These are phyloP conservation scores for Drosophila mojavensis DNA, from an alignment of 1,140 invertebrate genomes.

Conservation along the genomic window DNA sequence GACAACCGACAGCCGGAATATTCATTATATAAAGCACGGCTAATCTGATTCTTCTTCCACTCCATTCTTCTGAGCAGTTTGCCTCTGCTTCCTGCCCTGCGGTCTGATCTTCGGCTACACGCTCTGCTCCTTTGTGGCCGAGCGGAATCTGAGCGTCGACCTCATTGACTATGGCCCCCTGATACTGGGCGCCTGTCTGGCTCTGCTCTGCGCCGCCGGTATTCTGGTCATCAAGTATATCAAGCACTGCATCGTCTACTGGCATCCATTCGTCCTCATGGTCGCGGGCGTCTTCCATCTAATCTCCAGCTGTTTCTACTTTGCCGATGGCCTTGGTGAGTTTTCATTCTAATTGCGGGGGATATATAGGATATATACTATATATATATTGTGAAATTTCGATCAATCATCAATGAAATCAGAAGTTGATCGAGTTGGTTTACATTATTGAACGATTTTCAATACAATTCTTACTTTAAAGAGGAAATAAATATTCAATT, in stretches of 20 bases:
- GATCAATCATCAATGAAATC: too few species aligned
- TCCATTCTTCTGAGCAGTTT: conserved; percentile 45
- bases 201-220: conserved; percentile 49
- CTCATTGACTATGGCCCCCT: conserved; percentile 71
- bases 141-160: conserved; percentile 45
- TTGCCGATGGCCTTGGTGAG: conserved; percentile 75
- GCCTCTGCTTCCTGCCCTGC: conserved; percentile 71
- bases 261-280: conserved; percentile 67
- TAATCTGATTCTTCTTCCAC: background rate
- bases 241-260: conserved; percentile 70
- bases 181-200: conserved; percentile 67
- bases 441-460: too few species aligned
- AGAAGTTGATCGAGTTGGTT: too few species aligned
- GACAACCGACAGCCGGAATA: background rate
- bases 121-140: conserved; percentile 70
- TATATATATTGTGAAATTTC: too few species aligned
- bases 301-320: conserved; percentile 76
- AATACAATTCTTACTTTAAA: too few species aligned
- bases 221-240: conserved; percentile 65
- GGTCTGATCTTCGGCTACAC: conserved; percentile 80
- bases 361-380: background rate
- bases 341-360: background rate
- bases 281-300: conserved; percentile 59
- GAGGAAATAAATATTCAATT: too few species aligned
- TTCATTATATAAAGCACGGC: background rate